Evolutionary conservation across 1,140 invertebrate species (phyloP), one percentile per base, ranked within the genome.

Genomic region (Drosophila parabipectinata): DNA sequence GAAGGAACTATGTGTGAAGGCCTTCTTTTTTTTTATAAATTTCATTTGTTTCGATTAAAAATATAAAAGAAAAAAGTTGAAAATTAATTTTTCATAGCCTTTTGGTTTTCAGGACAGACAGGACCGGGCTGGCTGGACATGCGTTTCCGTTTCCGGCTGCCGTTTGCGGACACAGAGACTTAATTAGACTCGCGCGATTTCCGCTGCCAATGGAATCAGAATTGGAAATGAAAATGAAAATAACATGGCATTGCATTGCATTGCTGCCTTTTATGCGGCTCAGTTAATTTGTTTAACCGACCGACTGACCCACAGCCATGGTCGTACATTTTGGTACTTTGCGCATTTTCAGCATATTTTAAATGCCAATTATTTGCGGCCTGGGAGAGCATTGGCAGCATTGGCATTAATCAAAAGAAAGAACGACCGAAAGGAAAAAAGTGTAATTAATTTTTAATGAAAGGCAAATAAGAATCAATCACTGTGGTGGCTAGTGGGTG

Each of bases 381-480:
- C 21, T 21, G 21, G 21, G 21, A 1, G 1, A 21, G 21, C 21
- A 21, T 66, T 18, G 10, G n/a, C 44, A 4, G 44, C 50, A 21
- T 47, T 47, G 74, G 80, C 77, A 75, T 82, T 64, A 87, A 72
- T 53, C 53, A 62, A 44, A 45, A 34, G 44, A 50, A 48, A 32
- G 44, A 47, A 47, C 34, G 26, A 4, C 39, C 18, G 52, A 53
- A 47, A 53, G 39, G 32, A 69, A 52, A 62, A 52, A 77, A 48
- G 75, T 68, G 82, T 85, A 85, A 85, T 85, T 85, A 87, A 87
- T 87, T 88, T 87, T 87, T 87, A 82, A 85, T 85, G 79, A 87
- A 85, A 85, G 82, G 78, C 82, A 87, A 85, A 85, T 87, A 87
- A 78, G 77, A 69, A 57, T 64, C 79, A 73, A 50, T 66, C 61